A percentile compares a stretch with the other conserved stretches of the same genome.
Conservation (phyloP, 2,113 vertebrate species). For the Psilopsiagon aymara region DNA sequence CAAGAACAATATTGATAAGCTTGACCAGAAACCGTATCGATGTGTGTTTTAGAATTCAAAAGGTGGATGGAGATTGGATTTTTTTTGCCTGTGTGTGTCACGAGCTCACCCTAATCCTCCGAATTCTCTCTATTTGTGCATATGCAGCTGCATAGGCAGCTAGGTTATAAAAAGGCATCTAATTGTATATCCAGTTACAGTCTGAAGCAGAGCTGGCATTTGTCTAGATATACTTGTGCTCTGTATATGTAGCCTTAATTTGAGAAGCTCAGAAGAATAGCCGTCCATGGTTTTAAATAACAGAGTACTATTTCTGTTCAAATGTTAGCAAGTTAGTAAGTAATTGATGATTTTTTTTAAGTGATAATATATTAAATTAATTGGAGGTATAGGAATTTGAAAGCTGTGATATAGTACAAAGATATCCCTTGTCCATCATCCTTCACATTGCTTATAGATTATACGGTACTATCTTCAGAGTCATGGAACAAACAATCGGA, state of each 20-base stretch:
- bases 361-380: not conserved
- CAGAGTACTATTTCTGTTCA: not conserved
- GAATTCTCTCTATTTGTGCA: not conserved
- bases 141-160: not conserved
- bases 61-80: not conserved
- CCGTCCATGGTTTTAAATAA: not conserved
- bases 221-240: not conserved
- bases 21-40: not conserved
- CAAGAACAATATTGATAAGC: not conserved
- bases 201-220: not conserved
- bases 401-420: not conserved
- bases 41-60: not conserved
- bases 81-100: not conserved
- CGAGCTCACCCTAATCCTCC: not conserved
- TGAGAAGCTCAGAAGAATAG: not conserved
- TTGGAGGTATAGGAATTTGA: not conserved
- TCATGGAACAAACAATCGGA: constrained; percentile 27
- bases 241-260: not conserved
- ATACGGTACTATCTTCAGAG: not conserved
- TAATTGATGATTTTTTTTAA: not conserved
- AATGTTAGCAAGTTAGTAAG: not conserved
- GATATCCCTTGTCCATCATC: not conserved
- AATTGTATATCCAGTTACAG: not conserved
- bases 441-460: not conserved
- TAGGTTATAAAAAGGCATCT: not conserved